A percentile compares a stretch with the other conserved stretches of the same genome.
Conservation (phyloP, 2,797 vertebrate genomes). For the Sebastes matsubarae region DNA sequence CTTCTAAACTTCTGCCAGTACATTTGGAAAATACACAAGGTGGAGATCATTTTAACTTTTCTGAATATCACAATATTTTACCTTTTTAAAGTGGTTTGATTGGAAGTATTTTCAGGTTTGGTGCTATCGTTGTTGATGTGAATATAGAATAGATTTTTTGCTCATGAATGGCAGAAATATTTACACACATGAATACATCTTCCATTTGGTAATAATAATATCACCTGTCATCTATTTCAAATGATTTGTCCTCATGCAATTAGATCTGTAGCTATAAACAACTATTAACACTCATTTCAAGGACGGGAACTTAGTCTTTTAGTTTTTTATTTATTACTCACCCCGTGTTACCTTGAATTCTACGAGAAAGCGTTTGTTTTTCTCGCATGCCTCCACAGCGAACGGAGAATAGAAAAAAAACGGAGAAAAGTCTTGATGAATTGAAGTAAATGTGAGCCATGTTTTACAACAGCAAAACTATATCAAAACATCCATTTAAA, state of each 20-base stretch:
- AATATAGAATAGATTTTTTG: not conserved
- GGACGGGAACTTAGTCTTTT: not conserved
- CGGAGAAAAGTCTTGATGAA: not conserved
- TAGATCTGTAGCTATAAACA: not conserved
- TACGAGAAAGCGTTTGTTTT: not conserved
- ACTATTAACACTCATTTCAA: not conserved
- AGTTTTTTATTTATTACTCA: not conserved
- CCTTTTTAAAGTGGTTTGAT: not conserved
- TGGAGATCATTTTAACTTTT: not conserved
- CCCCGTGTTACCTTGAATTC: not conserved
- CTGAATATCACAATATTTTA: not conserved
- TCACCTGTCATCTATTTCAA: not conserved
- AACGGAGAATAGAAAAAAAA: not conserved
- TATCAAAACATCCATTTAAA: too few species aligned
- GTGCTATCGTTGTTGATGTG: not conserved
- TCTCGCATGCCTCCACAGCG: not conserved
- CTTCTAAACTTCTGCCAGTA: not conserved
- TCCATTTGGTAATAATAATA: not conserved
- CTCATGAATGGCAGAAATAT: not conserved
- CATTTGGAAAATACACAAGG: not conserved
- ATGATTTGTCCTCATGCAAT: not conserved
- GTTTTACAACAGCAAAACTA: too few species aligned
- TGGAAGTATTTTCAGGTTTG: not conserved
- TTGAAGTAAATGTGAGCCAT: too few species aligned
- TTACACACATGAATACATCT: not conserved